Conservation (phyloP, 1,140 invertebrate genomes). For the Oryzaephilus surinamensis region DNA sequence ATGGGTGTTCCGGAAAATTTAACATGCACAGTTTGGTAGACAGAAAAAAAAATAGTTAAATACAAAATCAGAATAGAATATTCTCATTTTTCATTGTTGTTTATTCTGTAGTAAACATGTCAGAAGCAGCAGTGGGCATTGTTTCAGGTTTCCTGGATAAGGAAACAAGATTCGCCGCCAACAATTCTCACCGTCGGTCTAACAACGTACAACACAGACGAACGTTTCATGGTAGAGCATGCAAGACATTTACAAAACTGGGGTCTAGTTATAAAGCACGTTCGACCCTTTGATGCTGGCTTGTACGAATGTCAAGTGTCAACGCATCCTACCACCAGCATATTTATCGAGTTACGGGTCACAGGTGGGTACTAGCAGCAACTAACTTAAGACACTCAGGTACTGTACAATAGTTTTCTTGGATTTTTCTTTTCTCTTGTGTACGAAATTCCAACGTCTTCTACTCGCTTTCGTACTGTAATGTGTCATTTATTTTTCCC, state of each 20-base stretch:
- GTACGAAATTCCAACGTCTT: not conserved
- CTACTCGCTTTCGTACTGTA: not conserved
- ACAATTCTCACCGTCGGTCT: conserved; percentile 58
- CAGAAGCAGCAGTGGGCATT: too few relatives aligned
- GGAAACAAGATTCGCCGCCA: conserved; percentile 53
- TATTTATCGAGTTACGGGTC: conserved; percentile 70
- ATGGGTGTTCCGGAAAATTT: not conserved
- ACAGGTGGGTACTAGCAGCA: conserved; percentile 54
- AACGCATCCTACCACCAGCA: conserved; percentile 74
- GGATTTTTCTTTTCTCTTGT: too few relatives aligned
- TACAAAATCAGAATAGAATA: not conserved
- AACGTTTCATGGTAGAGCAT: conserved; percentile 64
- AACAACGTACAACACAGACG: conserved; percentile 58
- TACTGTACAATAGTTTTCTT: not conserved
- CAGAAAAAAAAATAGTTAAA: not conserved
- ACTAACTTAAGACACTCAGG: conserved; percentile 2
- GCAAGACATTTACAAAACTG: conserved; percentile 67
- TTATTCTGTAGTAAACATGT: too few relatives aligned
- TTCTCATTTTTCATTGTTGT: not conserved
- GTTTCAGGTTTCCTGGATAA: conserved; percentile 58
- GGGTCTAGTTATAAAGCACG: conserved; percentile 75
- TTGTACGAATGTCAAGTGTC: conserved; percentile 82
- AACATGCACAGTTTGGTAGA: not conserved
- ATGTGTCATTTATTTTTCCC: not conserved
- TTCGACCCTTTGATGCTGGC: conserved; percentile 68